Evolutionary conservation across 2,113 vertebrate species (phyloP), one percentile per base, ranked within the genome.

Genomic region (Ursus arctos): DNA sequence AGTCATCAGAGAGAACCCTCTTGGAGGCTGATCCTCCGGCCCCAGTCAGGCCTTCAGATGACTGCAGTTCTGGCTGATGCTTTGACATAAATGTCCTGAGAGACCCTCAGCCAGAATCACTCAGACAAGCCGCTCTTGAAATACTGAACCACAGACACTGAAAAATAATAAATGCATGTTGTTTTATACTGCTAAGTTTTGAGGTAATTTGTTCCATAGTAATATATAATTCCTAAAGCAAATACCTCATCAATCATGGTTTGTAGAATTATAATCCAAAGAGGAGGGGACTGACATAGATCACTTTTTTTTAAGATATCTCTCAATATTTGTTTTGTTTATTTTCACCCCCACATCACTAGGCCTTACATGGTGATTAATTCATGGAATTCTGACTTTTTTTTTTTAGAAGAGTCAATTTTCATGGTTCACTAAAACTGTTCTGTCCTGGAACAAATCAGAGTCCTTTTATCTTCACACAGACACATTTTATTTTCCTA

Each of bases 401-500:
- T 69, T 69, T 74, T 88, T 82, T 43, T 49, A 55, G 22, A 95
- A 28, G 59, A 82, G 67, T 85, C 82, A 84, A 31, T 33, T 69
- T 89, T 82, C 14, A 69, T 2, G 10, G 28, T 90, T 96, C 36
- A 80, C 47, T 74, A 65, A 80, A 93, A 91, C 28, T 72, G 12
- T 90, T 74, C 67, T 80, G 19, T 79, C 63, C 16, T 82, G 28
- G 57, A 96, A 95, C 4, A 94, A 33, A 49, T 71, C n/a, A 92
- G 28, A 55, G 21, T 13, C 15, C 24, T 55, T 57, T 24, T 51
- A 19, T 43, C 67, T 94, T 82, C 49, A 88, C 33, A 22, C 40
- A 88, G n/a, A 10, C 67, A 77, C 3, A 36, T 74, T 87, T 86
- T 89, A 26, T 95, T 97, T 96, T 95, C 28, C 33, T 88, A 91